Percentiles rank a stretch among this genome's conserved stretches.
phyloP scores from a whole-genome alignment of 2,888 invertebrate genomes.

The Nymphalis polychloros region DNA sequence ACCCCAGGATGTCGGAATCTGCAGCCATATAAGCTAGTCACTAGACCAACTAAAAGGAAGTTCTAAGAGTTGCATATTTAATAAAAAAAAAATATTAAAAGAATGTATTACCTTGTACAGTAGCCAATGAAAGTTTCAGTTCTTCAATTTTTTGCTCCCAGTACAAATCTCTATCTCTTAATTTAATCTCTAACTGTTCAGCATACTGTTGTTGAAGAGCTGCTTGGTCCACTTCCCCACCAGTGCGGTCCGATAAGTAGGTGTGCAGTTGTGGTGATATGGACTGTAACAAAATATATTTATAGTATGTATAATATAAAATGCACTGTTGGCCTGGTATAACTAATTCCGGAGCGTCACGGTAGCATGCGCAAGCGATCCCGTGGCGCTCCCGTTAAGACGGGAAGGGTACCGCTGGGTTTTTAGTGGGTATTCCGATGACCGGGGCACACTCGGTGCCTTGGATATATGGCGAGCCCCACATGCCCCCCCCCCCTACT shows the following conservation, averaged over 20 bases:
- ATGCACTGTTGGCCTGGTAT: not conserved
- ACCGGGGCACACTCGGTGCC: no score
- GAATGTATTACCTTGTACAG: constrained; percentile 85
- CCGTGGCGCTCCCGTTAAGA: no score
- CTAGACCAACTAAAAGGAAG: no score
- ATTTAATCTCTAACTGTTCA: constrained; percentile 83
- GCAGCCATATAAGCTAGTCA: not conserved
- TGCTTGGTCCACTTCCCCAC: constrained; percentile 65
- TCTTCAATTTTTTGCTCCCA: constrained; percentile 85
- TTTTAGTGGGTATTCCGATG: no score
- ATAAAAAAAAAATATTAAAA: no score
- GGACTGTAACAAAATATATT: constrained; percentile 53
- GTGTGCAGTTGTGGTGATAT: constrained; percentile 76
- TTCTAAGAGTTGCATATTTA: not conserved
- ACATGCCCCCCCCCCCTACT: no score
- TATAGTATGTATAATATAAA: not conserved
- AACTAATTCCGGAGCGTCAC: no score
- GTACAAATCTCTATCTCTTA: constrained; percentile 78
- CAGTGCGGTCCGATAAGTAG: constrained; percentile 69
- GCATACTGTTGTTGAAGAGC: constrained; percentile 82
- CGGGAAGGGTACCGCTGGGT: no score
- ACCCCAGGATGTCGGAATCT: not conserved
- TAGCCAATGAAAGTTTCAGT: constrained; percentile 76
- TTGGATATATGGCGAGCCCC: no score
- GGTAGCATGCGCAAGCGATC: no score